These are phyloP conservation scores for Pammene fasciana DNA, from an alignment of 2,888 invertebrate genomes.

Conservation along the genomic window DNA sequence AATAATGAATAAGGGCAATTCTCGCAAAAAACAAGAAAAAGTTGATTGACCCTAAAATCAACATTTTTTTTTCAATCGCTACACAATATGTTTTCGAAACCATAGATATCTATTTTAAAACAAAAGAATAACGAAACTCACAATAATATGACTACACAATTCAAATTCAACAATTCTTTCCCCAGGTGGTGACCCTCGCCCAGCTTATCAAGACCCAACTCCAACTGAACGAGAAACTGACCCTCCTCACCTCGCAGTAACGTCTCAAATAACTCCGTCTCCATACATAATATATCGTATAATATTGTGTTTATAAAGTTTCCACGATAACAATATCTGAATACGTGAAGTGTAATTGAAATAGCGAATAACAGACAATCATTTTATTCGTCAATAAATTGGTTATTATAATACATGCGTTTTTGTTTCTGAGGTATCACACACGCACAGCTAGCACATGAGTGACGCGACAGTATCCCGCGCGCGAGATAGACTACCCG, in stretches of 20 bases:
- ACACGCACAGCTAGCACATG: too few relatives aligned
- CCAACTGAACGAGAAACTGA: constrained; percentile 97
- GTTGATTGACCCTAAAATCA: too few relatives aligned
- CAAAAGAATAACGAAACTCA: too few relatives aligned
- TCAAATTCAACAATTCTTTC: neutral
- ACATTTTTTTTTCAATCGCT: too few relatives aligned
- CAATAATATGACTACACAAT: neutral
- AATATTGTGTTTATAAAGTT: too few relatives aligned
- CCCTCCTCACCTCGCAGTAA: constrained; percentile 88
- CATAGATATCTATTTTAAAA: too few relatives aligned
- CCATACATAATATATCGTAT: too few relatives aligned
- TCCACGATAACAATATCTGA: neutral
- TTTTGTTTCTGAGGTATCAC: constrained; percentile 8
- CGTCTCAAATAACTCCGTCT: neutral
- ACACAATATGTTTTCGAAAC: too few relatives aligned
- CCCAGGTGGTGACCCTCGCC: constrained; percentile 91
- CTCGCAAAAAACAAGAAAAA: too few relatives aligned
- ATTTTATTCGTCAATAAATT: constrained; percentile 38
- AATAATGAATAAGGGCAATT: too few relatives aligned
- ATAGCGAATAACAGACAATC: constrained; percentile 33
- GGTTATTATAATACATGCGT: constrained; percentile 27
- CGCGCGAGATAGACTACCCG: too few relatives aligned
- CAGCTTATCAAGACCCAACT: constrained; percentile 98
- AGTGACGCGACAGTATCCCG: too few relatives aligned
- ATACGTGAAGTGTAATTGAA: constrained; percentile 26